Base-by-base conservation (phyloP, 2,888 invertebrate species). In the Congeria kusceri region DNA sequence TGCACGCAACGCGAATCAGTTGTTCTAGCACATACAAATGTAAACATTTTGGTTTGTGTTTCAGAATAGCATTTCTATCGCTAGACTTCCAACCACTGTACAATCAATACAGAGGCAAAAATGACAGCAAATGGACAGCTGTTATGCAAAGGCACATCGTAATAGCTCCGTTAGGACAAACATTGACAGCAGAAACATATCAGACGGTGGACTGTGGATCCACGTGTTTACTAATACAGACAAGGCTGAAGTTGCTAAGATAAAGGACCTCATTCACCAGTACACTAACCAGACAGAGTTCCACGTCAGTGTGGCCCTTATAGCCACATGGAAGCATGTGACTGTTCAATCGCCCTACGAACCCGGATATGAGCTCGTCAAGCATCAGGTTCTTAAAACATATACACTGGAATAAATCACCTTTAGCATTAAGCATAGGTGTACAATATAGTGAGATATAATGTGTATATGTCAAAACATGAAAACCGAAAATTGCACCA, bases 81-180 rank as follows among this genome's bases (percentile, higher is more conserved):
- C 71, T 72, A 4, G 64, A 56, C 11, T 64, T 44, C 56, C 57
- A 57, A 15, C 47, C 58, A 20, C 18, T 72, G 29, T 72, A 72
- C 47, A 64, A 64, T 7, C 25, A 47, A 32, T 47, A 72, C 32
- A 64, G 71, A 0, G 29, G 56, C n/a, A 23, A 64, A 32, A 64
- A 13, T 20, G 23, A 64, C 15, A 27, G 5, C 13, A 57, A 57
- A 5, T 72, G 71, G 71, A 64, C 63, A 28, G 13, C 29, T 27
- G 13, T 25, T 11, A 64, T 32, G 1, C 23, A 44, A 11, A 62
- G 58, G 11, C 4, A 58, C 2, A 44, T 62, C 13, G 71, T 72
- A 0, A 46, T 72, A 5, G 71, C 71, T 64, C 71, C 71, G 9
- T n/a, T 72, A 23, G 71, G 71, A 65, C 71, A 32, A 46, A 72